A percentile compares a stretch with the other conserved stretches of the same genome.
These are phyloP conservation scores for Philereme vetulata DNA, from an alignment of 2,888 invertebrate species.

Conservation along the genomic window DNA sequence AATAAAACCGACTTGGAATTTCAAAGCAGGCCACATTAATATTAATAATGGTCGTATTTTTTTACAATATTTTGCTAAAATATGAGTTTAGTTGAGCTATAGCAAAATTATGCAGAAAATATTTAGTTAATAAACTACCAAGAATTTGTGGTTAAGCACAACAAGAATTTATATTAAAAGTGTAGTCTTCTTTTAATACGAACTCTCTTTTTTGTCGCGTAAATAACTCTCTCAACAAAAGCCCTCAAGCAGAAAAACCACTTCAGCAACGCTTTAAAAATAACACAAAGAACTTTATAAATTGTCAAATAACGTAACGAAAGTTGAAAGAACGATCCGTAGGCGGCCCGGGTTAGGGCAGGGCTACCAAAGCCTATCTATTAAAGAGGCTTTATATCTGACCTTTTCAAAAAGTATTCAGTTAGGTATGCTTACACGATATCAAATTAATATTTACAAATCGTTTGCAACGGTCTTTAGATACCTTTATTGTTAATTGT, in stretches of 20 bases:
- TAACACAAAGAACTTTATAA: slow-evolving; percentile 32
- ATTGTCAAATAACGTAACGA: slow-evolving; percentile 30
- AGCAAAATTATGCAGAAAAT: too few species aligned
- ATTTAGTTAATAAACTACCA: too few species aligned
- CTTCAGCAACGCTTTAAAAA: slow-evolving; percentile 28
- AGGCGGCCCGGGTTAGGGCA: slow-evolving; percentile 7
- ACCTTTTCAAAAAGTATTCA: background rate
- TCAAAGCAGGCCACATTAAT: slow-evolving; percentile 12
- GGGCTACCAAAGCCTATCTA: background rate
- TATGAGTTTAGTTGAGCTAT: too few species aligned
- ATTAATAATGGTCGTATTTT: slow-evolving; percentile 9
- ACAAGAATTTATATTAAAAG: too few species aligned
- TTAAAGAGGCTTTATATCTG: background rate
- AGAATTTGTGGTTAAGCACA: too few species aligned
- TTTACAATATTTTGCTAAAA: background rate
- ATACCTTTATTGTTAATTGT: too few species aligned
- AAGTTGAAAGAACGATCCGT: slow-evolving; percentile 25
- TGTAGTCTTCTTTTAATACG: background rate
- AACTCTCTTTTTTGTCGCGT: background rate
- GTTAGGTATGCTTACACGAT: background rate
- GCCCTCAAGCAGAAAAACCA: slow-evolving; percentile 27
- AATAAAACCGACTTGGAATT: slow-evolving; percentile 20
- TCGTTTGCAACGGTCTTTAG: too few species aligned
- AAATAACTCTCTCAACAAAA: slow-evolving; percentile 25
- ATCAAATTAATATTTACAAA: too few species aligned